These are phyloP conservation scores for Dromas ardeola DNA, from an alignment of 2,113 vertebrate genomes.

Conservation along the genomic window DNA sequence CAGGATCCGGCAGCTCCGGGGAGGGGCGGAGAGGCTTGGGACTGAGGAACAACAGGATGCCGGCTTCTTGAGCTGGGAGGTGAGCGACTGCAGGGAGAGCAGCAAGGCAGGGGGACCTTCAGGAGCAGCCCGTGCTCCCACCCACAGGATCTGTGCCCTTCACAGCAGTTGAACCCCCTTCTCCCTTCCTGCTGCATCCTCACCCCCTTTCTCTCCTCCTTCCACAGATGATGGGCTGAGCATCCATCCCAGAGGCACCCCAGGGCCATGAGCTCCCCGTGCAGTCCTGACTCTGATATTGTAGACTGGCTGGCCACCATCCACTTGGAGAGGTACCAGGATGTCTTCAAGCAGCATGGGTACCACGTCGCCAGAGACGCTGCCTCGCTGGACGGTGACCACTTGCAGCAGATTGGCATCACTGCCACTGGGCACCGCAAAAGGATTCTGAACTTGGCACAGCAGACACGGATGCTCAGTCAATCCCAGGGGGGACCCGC, in stretches of 20 bases:
- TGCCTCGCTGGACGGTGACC: conserved; percentile 77
- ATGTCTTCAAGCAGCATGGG: conserved; percentile 83
- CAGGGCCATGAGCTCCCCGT: conserved; percentile 60
- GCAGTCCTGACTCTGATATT: conserved; percentile 72
- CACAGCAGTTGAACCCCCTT: not conserved
- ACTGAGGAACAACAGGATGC: not conserved
- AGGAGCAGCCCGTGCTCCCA: not conserved
- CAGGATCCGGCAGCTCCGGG: not conserved
- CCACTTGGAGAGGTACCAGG: conserved; percentile 89
- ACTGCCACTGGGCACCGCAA: conserved; percentile 94
- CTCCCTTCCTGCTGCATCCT: not conserved
- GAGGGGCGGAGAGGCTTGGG: not conserved
- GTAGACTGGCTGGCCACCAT: conserved; percentile 83
- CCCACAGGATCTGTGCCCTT: not conserved
- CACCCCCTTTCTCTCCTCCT: not conserved
- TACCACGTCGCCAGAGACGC: conserved; percentile 81
- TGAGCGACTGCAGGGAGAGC: not conserved
- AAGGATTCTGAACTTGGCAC: conserved; percentile 85
- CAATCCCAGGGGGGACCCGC: not conserved
- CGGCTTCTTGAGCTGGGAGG: not conserved
- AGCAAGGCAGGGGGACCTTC: fast-evolving
- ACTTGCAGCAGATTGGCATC: conserved; percentile 86
- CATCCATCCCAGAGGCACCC: not conserved
- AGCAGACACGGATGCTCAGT: conserved; percentile 41
- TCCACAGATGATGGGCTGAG: conserved; percentile 58